Conservation (phyloP, 2,888 invertebrate genomes). For the Melinaea marsaeus region DNA sequence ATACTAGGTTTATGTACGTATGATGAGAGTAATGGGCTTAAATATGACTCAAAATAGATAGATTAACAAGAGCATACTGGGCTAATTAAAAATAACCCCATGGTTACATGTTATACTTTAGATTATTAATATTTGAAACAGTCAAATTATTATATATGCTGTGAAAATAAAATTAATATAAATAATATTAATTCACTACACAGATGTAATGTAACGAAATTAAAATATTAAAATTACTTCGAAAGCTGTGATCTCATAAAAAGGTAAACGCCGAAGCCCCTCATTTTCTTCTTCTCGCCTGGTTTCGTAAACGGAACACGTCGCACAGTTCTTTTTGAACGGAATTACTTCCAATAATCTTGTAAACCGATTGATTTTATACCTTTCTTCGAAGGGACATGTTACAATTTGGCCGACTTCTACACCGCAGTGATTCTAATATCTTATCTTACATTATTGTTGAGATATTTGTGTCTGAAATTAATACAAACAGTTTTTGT, state of each 20-base stretch:
- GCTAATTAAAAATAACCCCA: neutral
- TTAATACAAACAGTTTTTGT: neutral
- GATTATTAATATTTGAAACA: neutral
- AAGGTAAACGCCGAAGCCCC: slow-evolving; percentile 53
- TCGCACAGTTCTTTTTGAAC: slow-evolving; percentile 72
- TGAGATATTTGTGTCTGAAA: neutral
- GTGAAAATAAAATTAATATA: slow-evolving; percentile 7
- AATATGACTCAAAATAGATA: slow-evolving; percentile 7
- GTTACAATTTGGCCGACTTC: slow-evolving; percentile 57
- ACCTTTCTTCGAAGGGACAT: slow-evolving; percentile 62
- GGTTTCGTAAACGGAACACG: slow-evolving; percentile 60
- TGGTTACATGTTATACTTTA: neutral
- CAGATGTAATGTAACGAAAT: slow-evolving; percentile 25
- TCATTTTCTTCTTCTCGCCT: slow-evolving; percentile 47
- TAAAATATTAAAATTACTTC: slow-evolving; percentile 32
- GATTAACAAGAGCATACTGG: neutral
- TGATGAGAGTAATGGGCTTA: slow-evolving; percentile 8
- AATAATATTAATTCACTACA: neutral
- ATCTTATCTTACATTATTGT: slow-evolving; percentile 24
- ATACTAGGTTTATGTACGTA: slow-evolving; percentile 4
- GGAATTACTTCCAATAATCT: slow-evolving; percentile 72
- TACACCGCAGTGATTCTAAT: slow-evolving; percentile 53
- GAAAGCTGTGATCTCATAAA: slow-evolving; percentile 35
- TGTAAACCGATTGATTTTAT: slow-evolving; percentile 62
- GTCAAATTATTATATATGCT: neutral